Base-by-base conservation (phyloP, 2,888 invertebrate species). In the Rhingia rostrata region DNA sequence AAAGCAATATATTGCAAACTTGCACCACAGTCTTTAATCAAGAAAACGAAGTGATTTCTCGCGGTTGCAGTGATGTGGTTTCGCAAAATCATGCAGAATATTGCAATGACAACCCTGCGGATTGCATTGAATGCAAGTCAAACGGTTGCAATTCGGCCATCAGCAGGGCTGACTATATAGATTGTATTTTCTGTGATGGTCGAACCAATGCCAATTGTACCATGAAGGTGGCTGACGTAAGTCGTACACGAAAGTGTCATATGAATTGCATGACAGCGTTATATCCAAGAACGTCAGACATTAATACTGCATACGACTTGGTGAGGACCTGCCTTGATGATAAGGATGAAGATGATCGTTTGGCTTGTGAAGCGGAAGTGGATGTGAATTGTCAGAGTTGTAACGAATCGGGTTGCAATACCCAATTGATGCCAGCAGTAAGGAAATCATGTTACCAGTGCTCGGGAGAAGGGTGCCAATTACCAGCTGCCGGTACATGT, bases 291-390 rank as follows among this genome's bases (percentile, higher is more conserved):
- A 88, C 87, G 0, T 66, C 51, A 1, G 90, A 90, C 6, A 45
- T 7, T 0, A 67, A 78, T 5, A 60, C 90, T 0, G 87, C 87
- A 0, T 79, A 88, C 60, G 90, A 90, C 30, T 14, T 90, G 22
- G 86, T 88, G 14, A 88, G 91, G 43, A 86, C 87, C 3, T 91
- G 91, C n/a, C 51, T 88, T 6, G 90, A 91, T 70, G 91, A 91
- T 54, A 87, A 89, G 69, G 88, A 90, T 7, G 51, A 78, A 6
- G 89, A 88, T 66, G 89, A 90, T 39, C 89, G 88, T 1, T 86
- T 81, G 0, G 85, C 47, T 0, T 90, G 90, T 72, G 61, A 47
- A 0, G 78, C 67, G 0, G 61, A 47, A 0, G 78, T 66, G 0
- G 39, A 87, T 58, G 41, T 51, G 0, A 85, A 86, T 5, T 90